Conservation (phyloP, 2,113 vertebrate genomes). For the Gopherus evgoodei region DNA sequence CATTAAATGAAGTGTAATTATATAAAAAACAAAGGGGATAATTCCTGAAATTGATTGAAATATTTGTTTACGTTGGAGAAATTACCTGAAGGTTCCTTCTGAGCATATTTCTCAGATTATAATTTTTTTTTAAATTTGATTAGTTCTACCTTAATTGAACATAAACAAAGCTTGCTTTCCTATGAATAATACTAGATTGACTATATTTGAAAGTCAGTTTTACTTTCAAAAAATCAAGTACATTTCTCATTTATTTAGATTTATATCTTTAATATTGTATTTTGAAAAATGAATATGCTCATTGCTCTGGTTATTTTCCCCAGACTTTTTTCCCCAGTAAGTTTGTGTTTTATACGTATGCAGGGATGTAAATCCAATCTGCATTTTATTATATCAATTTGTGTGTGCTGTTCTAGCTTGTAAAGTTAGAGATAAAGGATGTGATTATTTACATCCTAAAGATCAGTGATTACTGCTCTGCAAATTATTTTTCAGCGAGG, state of each 20-base stretch:
- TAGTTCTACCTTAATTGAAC: neutral
- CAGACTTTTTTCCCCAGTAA: constrained; percentile 21
- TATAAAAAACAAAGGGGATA: neutral
- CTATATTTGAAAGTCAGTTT: neutral
- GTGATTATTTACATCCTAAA: constrained; percentile 42
- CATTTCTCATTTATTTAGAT: constrained; percentile 16
- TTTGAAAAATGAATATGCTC: constrained; percentile 34
- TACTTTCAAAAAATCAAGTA: neutral
- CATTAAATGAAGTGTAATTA: neutral
- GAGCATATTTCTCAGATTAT: neutral
- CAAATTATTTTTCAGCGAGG: neutral
- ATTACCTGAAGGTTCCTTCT: neutral
- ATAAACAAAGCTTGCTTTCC: neutral
- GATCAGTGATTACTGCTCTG: neutral
- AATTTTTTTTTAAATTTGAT: neutral
- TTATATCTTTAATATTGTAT: constrained; percentile 48
- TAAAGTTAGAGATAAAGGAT: constrained; percentile 30
- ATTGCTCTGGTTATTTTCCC: constrained; percentile 18
- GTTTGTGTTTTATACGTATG: neutral
- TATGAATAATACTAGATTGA: neutral
- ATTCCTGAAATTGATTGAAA: neutral
- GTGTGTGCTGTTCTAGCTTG: neutral
- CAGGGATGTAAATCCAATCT: constrained; percentile 12
- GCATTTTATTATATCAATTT: neutral
- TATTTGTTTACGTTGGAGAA: neutral